These are phyloP conservation scores for Phylloscopus collybita DNA, from an alignment of 2,797 vertebrate species.

Conservation along the genomic window DNA sequence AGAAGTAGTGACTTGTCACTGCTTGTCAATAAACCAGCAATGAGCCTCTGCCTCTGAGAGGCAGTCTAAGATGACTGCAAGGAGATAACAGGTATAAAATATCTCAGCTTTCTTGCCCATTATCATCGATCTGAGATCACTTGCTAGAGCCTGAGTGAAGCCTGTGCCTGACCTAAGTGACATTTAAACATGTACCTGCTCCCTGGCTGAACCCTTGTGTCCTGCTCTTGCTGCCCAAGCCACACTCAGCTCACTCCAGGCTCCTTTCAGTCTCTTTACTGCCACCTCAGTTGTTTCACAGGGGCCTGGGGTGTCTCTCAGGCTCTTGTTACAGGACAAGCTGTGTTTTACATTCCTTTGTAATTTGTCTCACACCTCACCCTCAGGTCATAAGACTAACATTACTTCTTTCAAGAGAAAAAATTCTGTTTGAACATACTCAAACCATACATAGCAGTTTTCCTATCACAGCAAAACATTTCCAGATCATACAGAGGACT, in stretches of 20 bases:
- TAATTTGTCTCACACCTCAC: background rate
- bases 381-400: background rate
- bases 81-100: background rate
- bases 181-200: background rate
- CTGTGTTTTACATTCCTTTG: background rate
- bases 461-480: background rate
- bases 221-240: background rate
- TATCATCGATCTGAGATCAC: background rate
- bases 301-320: background rate
- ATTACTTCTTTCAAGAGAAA: background rate
- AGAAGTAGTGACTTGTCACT: background rate
- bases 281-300: background rate
- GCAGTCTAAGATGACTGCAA: background rate
- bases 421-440: background rate
- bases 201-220: background rate
- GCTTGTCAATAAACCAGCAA: conserved; percentile 2
- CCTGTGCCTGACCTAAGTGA: background rate
- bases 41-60: background rate
- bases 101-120: background rate
- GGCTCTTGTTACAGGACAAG: background rate
- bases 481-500: background rate
- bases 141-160: background rate
- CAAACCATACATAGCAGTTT: background rate
- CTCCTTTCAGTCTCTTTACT: background rate
- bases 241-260: background rate